These are phyloP conservation scores for Iselma pallidipennis DNA, from an alignment of 2,888 invertebrate genomes.

Conservation along the genomic window DNA sequence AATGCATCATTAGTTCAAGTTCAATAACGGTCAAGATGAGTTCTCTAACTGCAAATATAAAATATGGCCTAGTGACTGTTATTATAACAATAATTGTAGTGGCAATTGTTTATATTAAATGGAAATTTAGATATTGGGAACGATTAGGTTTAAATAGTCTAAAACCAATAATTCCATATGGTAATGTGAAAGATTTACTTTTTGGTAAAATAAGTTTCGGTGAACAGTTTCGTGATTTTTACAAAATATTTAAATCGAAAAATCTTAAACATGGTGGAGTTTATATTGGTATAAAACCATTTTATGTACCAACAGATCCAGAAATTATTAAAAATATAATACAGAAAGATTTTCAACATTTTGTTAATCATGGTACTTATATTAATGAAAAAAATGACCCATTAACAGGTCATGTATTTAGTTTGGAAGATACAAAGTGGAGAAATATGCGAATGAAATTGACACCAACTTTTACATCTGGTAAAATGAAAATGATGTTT, in stretches of 20 bases:
- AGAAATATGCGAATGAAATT: slow-evolving; percentile 63
- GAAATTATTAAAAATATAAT: slow-evolving; percentile 53
- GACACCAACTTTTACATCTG: slow-evolving; percentile 67
- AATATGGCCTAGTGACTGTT: neutral
- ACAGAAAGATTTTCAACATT: slow-evolving; percentile 63
- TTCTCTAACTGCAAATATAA: too few species aligned
- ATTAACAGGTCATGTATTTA: slow-evolving; percentile 62
- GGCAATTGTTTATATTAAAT: neutral
- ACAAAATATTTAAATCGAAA: slow-evolving; percentile 4
- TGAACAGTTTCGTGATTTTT: slow-evolving; percentile 2
- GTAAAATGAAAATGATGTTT: slow-evolving; percentile 69
- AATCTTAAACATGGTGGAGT: slow-evolving; percentile 23
- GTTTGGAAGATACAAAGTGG: slow-evolving; percentile 63
- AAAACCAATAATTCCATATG: slow-evolving; percentile 1
- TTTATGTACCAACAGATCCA: slow-evolving; percentile 30
- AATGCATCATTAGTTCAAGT: too few species aligned
- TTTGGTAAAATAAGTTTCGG: neutral
- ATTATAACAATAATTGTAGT: neutral
- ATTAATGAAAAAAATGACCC: slow-evolving; percentile 62
- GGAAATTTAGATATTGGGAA: neutral
- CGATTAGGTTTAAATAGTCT: neutral
- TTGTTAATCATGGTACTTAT: slow-evolving; percentile 65
- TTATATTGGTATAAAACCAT: slow-evolving; percentile 48
- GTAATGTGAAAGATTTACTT: slow-evolving; percentile 3
- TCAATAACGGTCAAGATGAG: too few species aligned